Base-by-base conservation (phyloP, 2,113 vertebrate genomes). In the Arizona elegans region DNA sequence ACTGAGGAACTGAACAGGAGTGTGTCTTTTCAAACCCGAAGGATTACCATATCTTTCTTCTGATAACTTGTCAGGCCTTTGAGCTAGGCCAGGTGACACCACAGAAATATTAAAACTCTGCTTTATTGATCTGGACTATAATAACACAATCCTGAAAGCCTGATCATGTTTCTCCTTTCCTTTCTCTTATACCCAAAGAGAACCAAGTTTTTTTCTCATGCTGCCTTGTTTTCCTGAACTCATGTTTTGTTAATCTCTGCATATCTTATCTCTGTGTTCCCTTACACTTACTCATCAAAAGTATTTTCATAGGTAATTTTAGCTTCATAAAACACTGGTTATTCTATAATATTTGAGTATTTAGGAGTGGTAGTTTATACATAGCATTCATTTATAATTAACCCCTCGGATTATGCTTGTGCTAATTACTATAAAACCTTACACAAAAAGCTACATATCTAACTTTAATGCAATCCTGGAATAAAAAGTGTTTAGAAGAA, bases 401-500 rank as follows among this genome's bases (percentile, higher is more conserved):
- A 91, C 75, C 95, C 1, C 26, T 0, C 94, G 50, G 0, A 5
- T 92, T 95, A 91, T 38, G 94, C 91, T 89, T 92, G 94, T 38
- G 93, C 62, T 97, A 95, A 94, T 96, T 91, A 96, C 70, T 91
- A 62, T 55, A 81, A 33, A 92, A 94, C 85, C 15, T 86, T 96
- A 92, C 43, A 53, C 86, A 95, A 94, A 87, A 86, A 94, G 88
- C 87, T 23, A 93, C 81, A 94, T 43, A 94, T 93, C 93, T 93
- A 95, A 93, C 58, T 94, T 91, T 92, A 93, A 95, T 88, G 96
- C 95, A 87, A 54, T 95, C 96, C 96, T 95, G 93, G 92, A 96
- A 95, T 93, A 43, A 93, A 95, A 94, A 93, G 38, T 94, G 90
- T 93, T 96, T 96, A 91, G 58, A 95, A 95, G 95, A 91, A 29